These are phyloP conservation scores for Prorops nasuta DNA, from an alignment of 1,140 invertebrate species.

Conservation along the genomic window DNA sequence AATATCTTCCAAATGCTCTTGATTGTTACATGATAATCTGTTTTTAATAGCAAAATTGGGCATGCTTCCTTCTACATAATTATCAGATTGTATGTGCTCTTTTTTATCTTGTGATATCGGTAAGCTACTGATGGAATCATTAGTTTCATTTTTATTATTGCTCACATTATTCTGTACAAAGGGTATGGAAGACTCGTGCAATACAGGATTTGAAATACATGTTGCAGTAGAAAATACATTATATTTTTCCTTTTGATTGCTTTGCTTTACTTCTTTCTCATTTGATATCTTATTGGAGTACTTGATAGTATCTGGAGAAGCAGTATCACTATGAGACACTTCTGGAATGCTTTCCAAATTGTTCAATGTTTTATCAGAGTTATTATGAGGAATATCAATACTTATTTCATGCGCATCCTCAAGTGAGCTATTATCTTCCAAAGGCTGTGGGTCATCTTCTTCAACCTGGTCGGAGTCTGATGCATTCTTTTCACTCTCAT, in stretches of 20 bases:
- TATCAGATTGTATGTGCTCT: no score
- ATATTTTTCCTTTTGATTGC: background rate
- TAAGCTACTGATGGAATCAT: no score
- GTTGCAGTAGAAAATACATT: background rate
- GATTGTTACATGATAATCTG: background rate
- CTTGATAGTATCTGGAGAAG: no score
- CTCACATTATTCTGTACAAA: no score
- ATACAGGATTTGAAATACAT: no score
- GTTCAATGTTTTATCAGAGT: background rate
- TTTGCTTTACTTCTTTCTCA: background rate
- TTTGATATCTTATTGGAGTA: background rate
- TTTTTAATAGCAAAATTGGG: background rate
- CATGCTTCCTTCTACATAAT: no score
- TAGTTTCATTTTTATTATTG: no score
- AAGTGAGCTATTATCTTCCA: conserved; percentile 17
- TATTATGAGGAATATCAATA: background rate
- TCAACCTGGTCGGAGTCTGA: no score
- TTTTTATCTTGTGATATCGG: no score
- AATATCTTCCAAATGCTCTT: background rate
- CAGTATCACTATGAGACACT: background rate
- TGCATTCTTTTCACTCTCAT: conserved; percentile 29
- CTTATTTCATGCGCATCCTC: conserved; percentile 5
- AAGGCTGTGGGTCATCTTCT: conserved; percentile 25
- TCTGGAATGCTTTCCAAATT: background rate
- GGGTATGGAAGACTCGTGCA: no score